Base-by-base conservation (phyloP, 2,797 vertebrate species). In the Hippopotamyrus pictus region DNA sequence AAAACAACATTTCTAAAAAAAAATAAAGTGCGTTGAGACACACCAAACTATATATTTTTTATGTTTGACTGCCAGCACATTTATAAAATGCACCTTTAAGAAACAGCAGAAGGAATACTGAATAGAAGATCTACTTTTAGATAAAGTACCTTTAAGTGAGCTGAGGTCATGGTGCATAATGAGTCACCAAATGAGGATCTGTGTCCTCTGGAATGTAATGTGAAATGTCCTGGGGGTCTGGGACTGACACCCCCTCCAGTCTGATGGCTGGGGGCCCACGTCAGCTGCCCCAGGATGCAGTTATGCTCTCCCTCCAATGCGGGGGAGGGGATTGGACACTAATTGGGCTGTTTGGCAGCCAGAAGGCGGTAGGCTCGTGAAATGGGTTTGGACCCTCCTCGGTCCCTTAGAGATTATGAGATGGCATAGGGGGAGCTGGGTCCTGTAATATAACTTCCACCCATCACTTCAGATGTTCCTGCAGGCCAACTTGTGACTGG, bases 311-410 rank as follows among this genome's bases (percentile, higher is more conserved):
- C 59, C 82, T 85, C 88, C 46, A n/a, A 83, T 37, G 50, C 6
- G 2, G 5, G 73, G n/a, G 73, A 41, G 57, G 76, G 57, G 54
- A 86, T 89, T 62, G 22, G 41, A 48, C 86, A 89, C 79, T 89
- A 86, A 89, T 86, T 89, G 76, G 19, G 53, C 25, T 12, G 19
- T 65, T 89, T 65, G 44, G 51, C 41, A 86, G n/a, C 76, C 79
- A 57, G 79, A 85, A 89, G 84, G 33, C n/a, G 25, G 54, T 22
- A 65, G 54, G 57, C 19, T 14, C n/a, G 0, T 59, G 54, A 53
- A 65, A 85, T 54, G 88, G 53, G 44, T n/a, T 25, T 62, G 5
- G 51, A 41, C 19, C 79, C 19, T 46, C 14, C 6, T 44, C 44
- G 0, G 79, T n/a, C 41, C 46, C 44, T 22, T 8, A 33, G 62